Conservation (phyloP, 1,140 invertebrate genomes). For the Choristoneura fumiferana region DNA sequence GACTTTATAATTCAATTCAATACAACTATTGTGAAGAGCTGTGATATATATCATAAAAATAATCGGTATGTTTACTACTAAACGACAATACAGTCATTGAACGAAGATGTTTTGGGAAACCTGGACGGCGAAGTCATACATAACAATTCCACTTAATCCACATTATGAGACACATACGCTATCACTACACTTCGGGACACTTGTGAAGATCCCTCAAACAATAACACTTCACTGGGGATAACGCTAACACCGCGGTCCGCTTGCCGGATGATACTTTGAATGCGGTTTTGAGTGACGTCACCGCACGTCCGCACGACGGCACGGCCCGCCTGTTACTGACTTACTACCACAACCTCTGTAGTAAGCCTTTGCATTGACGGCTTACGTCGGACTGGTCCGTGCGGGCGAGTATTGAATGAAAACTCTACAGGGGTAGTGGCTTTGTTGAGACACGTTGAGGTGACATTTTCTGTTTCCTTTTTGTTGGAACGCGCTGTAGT, state of each 20-base stretch:
- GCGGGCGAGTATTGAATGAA: slow-evolving; percentile 59
- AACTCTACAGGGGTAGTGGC: slow-evolving; percentile 11
- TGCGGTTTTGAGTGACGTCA: slow-evolving; percentile 20
- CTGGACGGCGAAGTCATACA: slow-evolving; percentile 12
- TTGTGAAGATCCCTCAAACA: not conserved
- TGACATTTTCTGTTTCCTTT: not conserved
- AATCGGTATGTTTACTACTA: too few species aligned
- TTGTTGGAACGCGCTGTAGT: too few species aligned
- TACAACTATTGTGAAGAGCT: too few species aligned
- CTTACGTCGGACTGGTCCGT: slow-evolving; percentile 55
- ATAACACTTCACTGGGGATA: slow-evolving; percentile 1
- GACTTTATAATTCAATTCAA: too few species aligned
- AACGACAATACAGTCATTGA: too few species aligned
- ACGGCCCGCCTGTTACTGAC: slow-evolving; percentile 51
- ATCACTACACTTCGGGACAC: not conserved
- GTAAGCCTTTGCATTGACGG: slow-evolving; percentile 56
- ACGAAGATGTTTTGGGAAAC: not conserved
- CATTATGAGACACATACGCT: not conserved
- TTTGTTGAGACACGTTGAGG: not conserved
- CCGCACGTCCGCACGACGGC: slow-evolving; percentile 29
- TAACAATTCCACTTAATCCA: not conserved
- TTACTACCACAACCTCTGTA: slow-evolving; percentile 47
- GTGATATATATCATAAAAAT: too few species aligned
- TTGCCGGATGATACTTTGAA: slow-evolving; percentile 22
- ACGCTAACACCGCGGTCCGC: slow-evolving; percentile 8